Conservation (phyloP, 2,888 invertebrate species). For the Dryobotodes eremita region DNA sequence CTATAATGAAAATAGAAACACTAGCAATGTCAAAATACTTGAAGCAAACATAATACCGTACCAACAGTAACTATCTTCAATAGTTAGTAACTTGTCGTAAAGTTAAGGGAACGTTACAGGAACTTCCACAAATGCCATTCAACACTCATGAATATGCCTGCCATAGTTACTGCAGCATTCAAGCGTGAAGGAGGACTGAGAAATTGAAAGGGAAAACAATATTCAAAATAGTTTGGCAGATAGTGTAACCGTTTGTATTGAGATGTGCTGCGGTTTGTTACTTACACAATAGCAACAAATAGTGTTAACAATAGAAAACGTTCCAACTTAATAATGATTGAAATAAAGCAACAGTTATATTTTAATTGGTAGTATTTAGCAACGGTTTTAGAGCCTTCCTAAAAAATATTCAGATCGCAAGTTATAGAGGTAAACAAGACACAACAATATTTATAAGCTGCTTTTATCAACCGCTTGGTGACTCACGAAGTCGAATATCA, state of each 20-base stretch:
- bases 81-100: constrained; percentile 13
- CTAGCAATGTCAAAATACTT: constrained; percentile 20
- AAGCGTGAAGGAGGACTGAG: constrained; percentile 19
- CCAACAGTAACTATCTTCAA: constrained; percentile 24
- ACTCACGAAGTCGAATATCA: background rate
- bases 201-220: constrained; percentile 46
- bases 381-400: background rate
- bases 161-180: constrained; percentile 13
- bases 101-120: constrained; percentile 26
- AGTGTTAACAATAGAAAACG: background rate
- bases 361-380: background rate
- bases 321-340: background rate
- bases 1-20: constrained; percentile 1
- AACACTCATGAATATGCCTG: constrained; percentile 47
- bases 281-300: background rate
- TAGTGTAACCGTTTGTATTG: background rate
- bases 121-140: constrained; percentile 53
- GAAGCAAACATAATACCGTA: constrained; percentile 40
- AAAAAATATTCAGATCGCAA: background rate
- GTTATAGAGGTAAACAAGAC: too few species aligned
- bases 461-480: background rate
- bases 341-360: background rate
- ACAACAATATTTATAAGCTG: background rate
- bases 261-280: background rate
- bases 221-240: constrained; percentile 40